Evolutionary conservation across 2,113 vertebrate genomes (phyloP), one percentile per base, ranked within the genome.

Genomic region (Spheniscus mendiculus): DNA sequence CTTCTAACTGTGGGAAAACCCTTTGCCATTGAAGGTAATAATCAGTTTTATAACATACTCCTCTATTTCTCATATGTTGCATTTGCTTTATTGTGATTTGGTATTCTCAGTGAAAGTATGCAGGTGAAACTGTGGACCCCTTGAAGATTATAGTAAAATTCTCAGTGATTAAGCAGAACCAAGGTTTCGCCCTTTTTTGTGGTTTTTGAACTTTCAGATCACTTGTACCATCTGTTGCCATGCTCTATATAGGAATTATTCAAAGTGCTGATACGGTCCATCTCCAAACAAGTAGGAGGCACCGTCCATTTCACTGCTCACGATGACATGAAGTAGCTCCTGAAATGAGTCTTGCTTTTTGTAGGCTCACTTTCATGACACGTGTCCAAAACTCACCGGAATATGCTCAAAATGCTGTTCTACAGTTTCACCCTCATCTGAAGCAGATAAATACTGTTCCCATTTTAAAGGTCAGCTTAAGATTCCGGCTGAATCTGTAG

Each of bases 21-120:
- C 8, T 99, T 99, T 98, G 99, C 99, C 89, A 99, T 99, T 70
- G 99, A 99, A 99, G 99, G 99, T 99, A 98, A 93, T 61, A 65
- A 74, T 81, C 59, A 83, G 5, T 94, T 94, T 76, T 62, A 70
- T 47, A 50, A 62, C 11, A 62, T 73, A 89, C 23, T 52, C 34
- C 72, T 86, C 59, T 82, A 21, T 78, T 91, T 38, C 11, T 59
- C 38, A 38, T 21, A 25, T 67, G 30, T 74, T 91, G 30, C 38
- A 55, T 93, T 92, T 94, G 50, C 53, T 59, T 87, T 52, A 19
- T 34, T 84, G 61, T 40, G 34, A 40, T 94, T 52, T 90, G 58
- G 25, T 82, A 26, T 77, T 90, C 69, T 79, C 62, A 85, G 30
- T 87, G 78, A 62, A 79, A 95, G 36, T 25, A 70, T 6, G 56